These are phyloP conservation scores for Cylindroiulus punctatus DNA, from an alignment of 2,888 invertebrate species.

Conservation along the genomic window DNA sequence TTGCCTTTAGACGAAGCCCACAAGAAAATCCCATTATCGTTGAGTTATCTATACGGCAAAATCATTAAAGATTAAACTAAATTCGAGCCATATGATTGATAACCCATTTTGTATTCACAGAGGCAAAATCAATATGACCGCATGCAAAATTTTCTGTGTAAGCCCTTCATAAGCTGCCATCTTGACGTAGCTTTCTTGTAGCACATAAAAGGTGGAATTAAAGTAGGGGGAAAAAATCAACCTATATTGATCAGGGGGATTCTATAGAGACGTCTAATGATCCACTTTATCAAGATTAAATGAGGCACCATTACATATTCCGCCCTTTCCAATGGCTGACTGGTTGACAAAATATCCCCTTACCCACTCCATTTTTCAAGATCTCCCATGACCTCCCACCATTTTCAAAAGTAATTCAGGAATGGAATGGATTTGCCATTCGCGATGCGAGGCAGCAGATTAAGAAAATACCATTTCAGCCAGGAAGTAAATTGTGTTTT, in stretches of 20 bases:
- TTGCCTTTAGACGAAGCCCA: background rate
- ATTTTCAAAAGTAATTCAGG: background rate
- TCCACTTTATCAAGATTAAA: slow-evolving; percentile 47
- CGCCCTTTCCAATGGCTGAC: slow-evolving; percentile 30
- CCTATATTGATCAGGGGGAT: slow-evolving; percentile 28
- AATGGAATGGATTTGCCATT: slow-evolving; percentile 1
- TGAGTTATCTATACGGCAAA: slow-evolving; percentile 36
- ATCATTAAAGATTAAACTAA: slow-evolving; percentile 39
- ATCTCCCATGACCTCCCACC: background rate
- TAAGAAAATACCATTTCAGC: slow-evolving; percentile 40
- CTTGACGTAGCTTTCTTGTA: slow-evolving; percentile 42
- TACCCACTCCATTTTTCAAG: slow-evolving; percentile 23
- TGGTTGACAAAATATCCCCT: slow-evolving; percentile 45
- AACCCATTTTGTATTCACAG: slow-evolving; percentile 43
- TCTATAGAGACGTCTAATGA: slow-evolving; percentile 39
- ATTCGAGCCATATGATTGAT: slow-evolving; percentile 40
- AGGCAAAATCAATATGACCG: slow-evolving; percentile 45
- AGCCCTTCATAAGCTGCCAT: slow-evolving; percentile 39
- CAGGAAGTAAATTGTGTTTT: slow-evolving; percentile 26
- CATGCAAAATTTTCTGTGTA: slow-evolving; percentile 7
- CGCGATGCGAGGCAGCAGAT: background rate
- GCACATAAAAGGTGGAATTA: slow-evolving; percentile 31
- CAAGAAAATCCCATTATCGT: slow-evolving; percentile 19
- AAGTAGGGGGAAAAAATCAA: slow-evolving; percentile 8
- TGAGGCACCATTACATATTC: slow-evolving; percentile 17